phyloP scores from a whole-genome alignment of 2,113 vertebrate genomes.

The Calonectris borealis region DNA sequence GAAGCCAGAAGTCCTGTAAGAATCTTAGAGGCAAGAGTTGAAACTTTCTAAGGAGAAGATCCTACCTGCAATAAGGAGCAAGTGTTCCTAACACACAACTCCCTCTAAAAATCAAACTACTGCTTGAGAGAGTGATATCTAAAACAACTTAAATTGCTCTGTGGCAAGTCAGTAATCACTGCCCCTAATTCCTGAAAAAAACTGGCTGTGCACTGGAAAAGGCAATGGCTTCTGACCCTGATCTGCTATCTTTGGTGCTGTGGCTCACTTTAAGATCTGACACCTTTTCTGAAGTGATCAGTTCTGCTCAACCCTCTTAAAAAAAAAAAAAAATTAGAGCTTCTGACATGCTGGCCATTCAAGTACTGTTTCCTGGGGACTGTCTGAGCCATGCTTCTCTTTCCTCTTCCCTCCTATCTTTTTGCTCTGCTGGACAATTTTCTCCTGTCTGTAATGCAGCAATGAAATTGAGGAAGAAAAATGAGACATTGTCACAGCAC shows the following conservation, averaged over 20 bases:
- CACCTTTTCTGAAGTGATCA: neutral
- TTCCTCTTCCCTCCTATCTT: neutral
- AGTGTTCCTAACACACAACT: neutral
- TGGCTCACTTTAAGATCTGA: neutral
- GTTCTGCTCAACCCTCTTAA: neutral
- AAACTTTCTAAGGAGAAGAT: neutral
- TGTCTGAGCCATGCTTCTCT: neutral
- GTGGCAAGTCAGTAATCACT: neutral
- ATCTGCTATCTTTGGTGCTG: neutral
- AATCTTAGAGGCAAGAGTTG: neutral
- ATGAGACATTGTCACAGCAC: neutral
- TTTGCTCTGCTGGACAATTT: neutral
- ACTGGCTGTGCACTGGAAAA: neutral
- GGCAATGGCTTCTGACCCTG: neutral
- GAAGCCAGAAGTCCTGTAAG: neutral
- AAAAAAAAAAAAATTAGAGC: neutral
- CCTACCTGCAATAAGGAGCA: neutral
- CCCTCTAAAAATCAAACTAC: neutral
- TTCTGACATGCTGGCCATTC: neutral
- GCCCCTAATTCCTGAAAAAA: neutral
- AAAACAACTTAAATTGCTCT: neutral
- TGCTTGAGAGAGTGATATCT: neutral
- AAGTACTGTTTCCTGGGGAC: neutral
- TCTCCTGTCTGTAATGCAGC: neutral
- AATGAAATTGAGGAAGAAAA: neutral